Evolutionary conservation across 2,797 vertebrate species (phyloP).

Genomic region (Phoeniculus purpureus): DNA sequence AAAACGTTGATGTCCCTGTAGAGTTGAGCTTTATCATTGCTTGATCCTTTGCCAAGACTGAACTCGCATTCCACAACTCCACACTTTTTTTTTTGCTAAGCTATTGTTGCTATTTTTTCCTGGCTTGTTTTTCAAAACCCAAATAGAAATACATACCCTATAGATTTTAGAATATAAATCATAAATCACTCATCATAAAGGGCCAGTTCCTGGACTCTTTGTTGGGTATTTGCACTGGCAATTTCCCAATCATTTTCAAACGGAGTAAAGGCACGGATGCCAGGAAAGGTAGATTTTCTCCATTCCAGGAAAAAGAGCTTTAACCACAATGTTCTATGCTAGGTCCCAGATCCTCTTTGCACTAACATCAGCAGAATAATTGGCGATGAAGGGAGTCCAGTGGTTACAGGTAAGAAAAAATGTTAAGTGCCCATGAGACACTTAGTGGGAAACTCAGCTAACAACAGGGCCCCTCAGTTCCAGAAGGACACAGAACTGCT

Average conservation of each 20-base stretch:
- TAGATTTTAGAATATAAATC: constrained; percentile 27
- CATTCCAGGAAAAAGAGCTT: background rate
- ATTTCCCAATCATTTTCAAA: constrained; percentile 39
- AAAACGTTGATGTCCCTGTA: constrained; percentile 56
- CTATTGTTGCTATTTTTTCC: constrained; percentile 35
- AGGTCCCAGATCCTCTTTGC: background rate
- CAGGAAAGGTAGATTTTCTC: constrained; percentile 37
- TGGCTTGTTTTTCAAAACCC: constrained; percentile 52
- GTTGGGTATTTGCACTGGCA: constrained; percentile 34
- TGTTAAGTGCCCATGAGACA: accelerated
- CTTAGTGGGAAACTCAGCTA: background rate
- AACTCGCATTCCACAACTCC: constrained; percentile 17
- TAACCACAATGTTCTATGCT: background rate
- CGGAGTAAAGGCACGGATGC: background rate
- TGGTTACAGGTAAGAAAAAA: background rate
- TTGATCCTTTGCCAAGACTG: constrained; percentile 51
- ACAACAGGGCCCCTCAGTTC: background rate
- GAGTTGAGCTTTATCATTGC: constrained; percentile 33
- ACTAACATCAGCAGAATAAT: background rate
- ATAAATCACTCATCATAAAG: constrained; percentile 28
- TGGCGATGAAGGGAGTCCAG: background rate
- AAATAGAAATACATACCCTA: constrained; percentile 52
- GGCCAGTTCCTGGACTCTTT: background rate
- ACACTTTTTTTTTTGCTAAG: constrained; percentile 56
- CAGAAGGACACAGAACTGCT: no score